Evolutionary conservation across 64 coral and sea anemone species (phyloP), one percentile per base, ranked within the genome.

Genomic region (Montipora capricornis): DNA sequence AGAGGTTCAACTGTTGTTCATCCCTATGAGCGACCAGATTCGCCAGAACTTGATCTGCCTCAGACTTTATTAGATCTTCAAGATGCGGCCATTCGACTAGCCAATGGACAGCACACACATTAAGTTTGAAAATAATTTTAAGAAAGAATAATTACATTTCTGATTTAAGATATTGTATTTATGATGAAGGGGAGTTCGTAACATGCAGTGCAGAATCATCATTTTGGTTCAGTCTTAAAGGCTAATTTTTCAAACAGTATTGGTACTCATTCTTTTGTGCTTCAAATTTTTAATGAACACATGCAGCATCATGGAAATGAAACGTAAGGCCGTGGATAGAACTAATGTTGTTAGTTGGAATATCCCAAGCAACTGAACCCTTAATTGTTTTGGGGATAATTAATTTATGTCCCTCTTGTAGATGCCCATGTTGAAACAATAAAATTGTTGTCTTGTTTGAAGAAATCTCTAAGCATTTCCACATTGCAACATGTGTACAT

Each of bases 61-160:
- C 92, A 92, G 47, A 95, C 96, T 68, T 70, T 98, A 44, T 26
- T 98, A 13, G 96, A 90, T 22, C 69, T 98, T n/a, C 96, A 98
- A 4, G 93, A 98, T 46, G 96, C 93, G 0, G 96, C 96, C 5
- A 55, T 88, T 19, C 66, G 84, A 45, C 84, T 93, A 47, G 92
- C 92, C 15, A 86, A 86, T 71, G 66, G 45, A 49, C 29, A 86
- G 19, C 47, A 78, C 0, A 6, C 76, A 78, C 49, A 78, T 78
- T 49, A 19, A 78, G 15, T 78, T 78, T 48, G 3, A 19, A 49
- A 49, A 37, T 37, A 0, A 37, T 37, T 37, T 37, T 37, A 37
- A 37, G 37, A 37, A 37, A 37, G 37, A 37, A 37, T 37, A 37
- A 37, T 37, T 37, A 37, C 37, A 37, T 37, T 0, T 37, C 1